Conservation (phyloP, 2,888 invertebrate species). For the Anthophora plumipes region DNA sequence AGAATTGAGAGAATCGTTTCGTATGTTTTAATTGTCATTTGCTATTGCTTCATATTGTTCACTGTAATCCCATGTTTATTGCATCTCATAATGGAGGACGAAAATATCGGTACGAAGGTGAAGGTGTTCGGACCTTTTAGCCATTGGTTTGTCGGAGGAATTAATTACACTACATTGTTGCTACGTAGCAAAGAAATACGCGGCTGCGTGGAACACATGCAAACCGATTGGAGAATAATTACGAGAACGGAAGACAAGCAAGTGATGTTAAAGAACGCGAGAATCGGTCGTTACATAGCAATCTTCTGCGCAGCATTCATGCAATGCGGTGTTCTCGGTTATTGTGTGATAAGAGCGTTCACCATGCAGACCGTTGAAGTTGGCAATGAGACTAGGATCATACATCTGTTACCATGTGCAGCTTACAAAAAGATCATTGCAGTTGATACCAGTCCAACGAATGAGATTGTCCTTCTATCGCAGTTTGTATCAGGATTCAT, state of each 20-base stretch:
- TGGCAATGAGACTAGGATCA: slow-evolving; percentile 57
- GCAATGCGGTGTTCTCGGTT: slow-evolving; percentile 56
- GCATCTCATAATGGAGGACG: slow-evolving; percentile 64
- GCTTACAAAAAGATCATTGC: slow-evolving; percentile 59
- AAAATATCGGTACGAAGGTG: slow-evolving; percentile 21
- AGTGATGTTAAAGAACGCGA: slow-evolving; percentile 70
- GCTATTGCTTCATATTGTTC: slow-evolving; percentile 60
- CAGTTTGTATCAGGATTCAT: slow-evolving; percentile 62
- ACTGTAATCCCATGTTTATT: slow-evolving; percentile 67
- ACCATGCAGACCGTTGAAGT: neutral
- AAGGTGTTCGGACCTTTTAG: slow-evolving; percentile 70
- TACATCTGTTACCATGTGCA: slow-evolving; percentile 57
- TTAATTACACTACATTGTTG: slow-evolving; percentile 71
- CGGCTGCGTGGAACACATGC: slow-evolving; percentile 67
- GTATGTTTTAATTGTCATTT: slow-evolving; percentile 16
- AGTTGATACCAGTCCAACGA: slow-evolving; percentile 53
- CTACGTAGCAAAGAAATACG: slow-evolving; percentile 61
- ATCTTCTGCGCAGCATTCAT: slow-evolving; percentile 55
- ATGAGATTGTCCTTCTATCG: slow-evolving; percentile 64
- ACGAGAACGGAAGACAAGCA: slow-evolving; percentile 47
- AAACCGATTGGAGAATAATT: slow-evolving; percentile 68
- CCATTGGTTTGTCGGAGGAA: slow-evolving; percentile 69
- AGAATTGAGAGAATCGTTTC: slow-evolving; percentile 24
- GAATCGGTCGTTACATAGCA: slow-evolving; percentile 63
- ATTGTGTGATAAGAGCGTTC: slow-evolving; percentile 23